Evolutionary conservation across 2,113 vertebrate genomes (phyloP), one percentile per base, ranked within the genome.

Genomic region (Sceloporus undulatus): DNA sequence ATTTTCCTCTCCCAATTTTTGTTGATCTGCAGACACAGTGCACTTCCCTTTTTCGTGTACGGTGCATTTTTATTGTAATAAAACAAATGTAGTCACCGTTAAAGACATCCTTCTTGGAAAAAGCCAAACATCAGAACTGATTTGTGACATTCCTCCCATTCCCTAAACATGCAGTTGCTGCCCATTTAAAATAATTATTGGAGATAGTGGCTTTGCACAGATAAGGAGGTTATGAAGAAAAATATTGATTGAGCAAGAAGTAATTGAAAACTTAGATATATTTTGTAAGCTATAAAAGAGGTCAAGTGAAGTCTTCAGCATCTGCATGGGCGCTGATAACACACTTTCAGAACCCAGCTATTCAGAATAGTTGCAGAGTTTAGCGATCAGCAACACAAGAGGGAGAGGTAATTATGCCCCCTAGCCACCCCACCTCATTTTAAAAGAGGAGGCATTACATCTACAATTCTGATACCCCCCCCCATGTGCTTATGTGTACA

Each of bases 21-120:
- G 81, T 0, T 83, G 52, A 86, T 42, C 86, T 82, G 34, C 27
- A 79, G 1, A 56, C 76, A 93, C 54, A 52, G 1, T 42, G 88
- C 78, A 59, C 23, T 82, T 91, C 9, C 74, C 40, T 79, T 84
- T 74, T 79, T 40, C 16, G 5, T 82, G 29, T 86, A 70, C 1
- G 74, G 83, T 74, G 27, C 0, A 77, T 82, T 91, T 71, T 91
- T 85, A 59, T 7, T 90, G 85, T 59, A 29, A 85, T 56, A 52
- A 91, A 89, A 78, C 82, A 86, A 80, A 86, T 71, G 29, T 19
- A 86, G 59, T 59, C 9, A 25, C 19, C 27, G 23, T 48, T 10
- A 25, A 92, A 91, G 78, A 90, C 34, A 81, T 85, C 65, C 40
- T 76, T 68, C 21, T 1, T 81, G 66, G 19, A 40, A 59, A 29